phyloP scores from a whole-genome alignment of 1,140 invertebrate genomes.

The Lanistes nyassanus region DNA sequence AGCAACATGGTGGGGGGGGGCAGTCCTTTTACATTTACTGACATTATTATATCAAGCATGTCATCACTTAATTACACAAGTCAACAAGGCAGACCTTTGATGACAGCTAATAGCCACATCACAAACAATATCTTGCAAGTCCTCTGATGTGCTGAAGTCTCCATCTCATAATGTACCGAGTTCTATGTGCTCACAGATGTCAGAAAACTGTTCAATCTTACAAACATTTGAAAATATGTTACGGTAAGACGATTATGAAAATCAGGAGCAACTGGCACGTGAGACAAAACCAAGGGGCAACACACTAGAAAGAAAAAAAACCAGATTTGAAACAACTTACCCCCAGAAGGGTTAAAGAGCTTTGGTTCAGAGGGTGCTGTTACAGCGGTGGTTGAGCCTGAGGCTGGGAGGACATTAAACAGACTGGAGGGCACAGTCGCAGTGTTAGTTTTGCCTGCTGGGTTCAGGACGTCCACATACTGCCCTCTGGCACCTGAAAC shows the following conservation, averaged over 20 bases:
- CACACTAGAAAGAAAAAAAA: not conserved
- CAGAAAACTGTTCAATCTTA: not conserved
- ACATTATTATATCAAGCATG: not conserved
- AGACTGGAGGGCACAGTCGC: conserved; percentile 46
- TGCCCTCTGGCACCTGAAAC: conserved; percentile 77
- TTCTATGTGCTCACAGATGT: not conserved
- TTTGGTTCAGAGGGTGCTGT: conserved; percentile 33
- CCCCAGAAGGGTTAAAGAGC: conserved; percentile 47
- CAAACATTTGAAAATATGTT: not conserved
- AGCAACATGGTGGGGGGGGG: too few relatives aligned
- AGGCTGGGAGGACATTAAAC: conserved; percentile 47
- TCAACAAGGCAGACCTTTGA: not conserved
- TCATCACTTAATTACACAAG: too few relatives aligned
- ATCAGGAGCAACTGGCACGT: not conserved
- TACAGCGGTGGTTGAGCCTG: not conserved
- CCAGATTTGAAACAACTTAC: conserved; percentile 23
- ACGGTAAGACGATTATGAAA: too few relatives aligned
- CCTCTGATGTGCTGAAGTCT: too few relatives aligned
- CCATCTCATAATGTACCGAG: too few relatives aligned
- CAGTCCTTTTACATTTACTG: not conserved
- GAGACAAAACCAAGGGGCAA: not conserved
- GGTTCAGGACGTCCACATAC: conserved; percentile 89
- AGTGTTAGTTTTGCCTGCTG: conserved; percentile 58
- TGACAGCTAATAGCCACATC: too few relatives aligned
- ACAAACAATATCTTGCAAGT: too few relatives aligned